phyloP scores from a whole-genome alignment of 1,140 invertebrate species.

The Lutraria rhynchaena region DNA sequence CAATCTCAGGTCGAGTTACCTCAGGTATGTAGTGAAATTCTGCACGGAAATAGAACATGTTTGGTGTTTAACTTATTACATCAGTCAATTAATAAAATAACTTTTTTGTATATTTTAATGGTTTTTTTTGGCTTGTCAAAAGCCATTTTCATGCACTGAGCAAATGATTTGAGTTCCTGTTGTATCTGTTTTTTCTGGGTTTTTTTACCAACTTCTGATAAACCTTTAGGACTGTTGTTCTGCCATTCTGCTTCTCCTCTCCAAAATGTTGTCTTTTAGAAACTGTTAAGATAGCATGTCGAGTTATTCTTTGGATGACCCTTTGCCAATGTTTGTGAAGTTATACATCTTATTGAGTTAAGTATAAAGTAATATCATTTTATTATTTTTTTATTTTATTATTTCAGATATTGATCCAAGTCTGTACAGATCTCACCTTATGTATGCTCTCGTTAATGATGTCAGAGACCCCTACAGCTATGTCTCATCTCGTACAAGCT shows the following conservation, averaged over 20 bases:
- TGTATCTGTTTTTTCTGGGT: background rate
- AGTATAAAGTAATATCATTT: too few relatives aligned
- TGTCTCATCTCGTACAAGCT: constrained; percentile 74
- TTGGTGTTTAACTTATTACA: too few relatives aligned
- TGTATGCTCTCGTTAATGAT: constrained; percentile 75
- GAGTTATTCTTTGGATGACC: too few relatives aligned
- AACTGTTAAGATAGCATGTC: too few relatives aligned
- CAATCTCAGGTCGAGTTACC: constrained; percentile 70
- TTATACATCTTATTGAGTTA: too few relatives aligned
- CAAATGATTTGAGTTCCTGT: background rate
- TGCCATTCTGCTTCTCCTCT: too few relatives aligned
- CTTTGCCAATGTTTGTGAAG: too few relatives aligned
- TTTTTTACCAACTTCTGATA: background rate
- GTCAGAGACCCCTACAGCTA: constrained; percentile 77
- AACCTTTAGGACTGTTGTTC: too few relatives aligned
- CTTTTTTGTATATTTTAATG: too few relatives aligned
- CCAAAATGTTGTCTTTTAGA: too few relatives aligned
- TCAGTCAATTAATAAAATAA: too few relatives aligned
- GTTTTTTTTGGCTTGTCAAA: background rate
- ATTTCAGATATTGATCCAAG: constrained; percentile 70
- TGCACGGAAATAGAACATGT: background rate
- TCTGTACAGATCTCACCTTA: constrained; percentile 74
- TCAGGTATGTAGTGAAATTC: constrained; percentile 62
- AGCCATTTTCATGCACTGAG: background rate
- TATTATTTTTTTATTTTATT: background rate